A percentile compares a stretch with the other conserved stretches of the same genome.
Evolutionary conservation across 2,888 invertebrate genomes (phyloP).

Genomic region (Monochamus alternatus): DNA sequence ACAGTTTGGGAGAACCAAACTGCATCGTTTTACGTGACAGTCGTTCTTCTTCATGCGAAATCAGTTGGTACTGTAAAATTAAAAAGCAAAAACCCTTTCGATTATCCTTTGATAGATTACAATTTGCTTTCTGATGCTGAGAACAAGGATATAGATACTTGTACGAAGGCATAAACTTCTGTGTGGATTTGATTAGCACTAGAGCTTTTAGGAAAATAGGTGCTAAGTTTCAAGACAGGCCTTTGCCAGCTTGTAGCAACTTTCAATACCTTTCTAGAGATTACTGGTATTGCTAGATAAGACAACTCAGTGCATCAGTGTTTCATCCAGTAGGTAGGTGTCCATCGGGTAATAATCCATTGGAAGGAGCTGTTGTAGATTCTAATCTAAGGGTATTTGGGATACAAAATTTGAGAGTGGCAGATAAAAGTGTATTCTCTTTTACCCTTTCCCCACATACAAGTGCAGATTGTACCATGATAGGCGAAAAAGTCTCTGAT

Average conservation of each 20-base stretch:
- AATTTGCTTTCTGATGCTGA: constrained; percentile 76
- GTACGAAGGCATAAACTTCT: constrained; percentile 71
- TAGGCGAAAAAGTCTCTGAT: constrained; percentile 80
- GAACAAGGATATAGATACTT: constrained; percentile 71
- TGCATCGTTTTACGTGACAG: constrained; percentile 39
- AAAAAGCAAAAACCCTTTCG: constrained; percentile 51
- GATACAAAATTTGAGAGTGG: constrained; percentile 74
- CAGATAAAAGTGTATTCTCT: constrained; percentile 79
- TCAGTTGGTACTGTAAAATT: constrained; percentile 76
- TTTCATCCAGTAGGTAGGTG: constrained; percentile 72
- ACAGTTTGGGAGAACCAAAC: constrained; percentile 67
- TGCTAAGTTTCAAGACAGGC: constrained; percentile 62
- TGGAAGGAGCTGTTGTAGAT: constrained; percentile 77
- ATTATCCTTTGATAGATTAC: constrained; percentile 76
- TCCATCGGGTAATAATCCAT: constrained; percentile 75
- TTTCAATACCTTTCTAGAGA: constrained; percentile 74
- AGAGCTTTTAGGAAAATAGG: constrained; percentile 72
- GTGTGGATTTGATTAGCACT: constrained; percentile 70
- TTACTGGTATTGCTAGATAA: constrained; percentile 79
- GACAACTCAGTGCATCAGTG: constrained; percentile 54
- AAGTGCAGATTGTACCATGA: constrained; percentile 79
- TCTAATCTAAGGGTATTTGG: constrained; percentile 77
- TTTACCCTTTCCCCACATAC: constrained; percentile 78
- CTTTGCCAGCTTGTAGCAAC: constrained; percentile 68
- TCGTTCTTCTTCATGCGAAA: constrained; percentile 56